Evolutionary conservation across 2,888 invertebrate genomes (phyloP).

Genomic region (Leistus spinibarbis): DNA sequence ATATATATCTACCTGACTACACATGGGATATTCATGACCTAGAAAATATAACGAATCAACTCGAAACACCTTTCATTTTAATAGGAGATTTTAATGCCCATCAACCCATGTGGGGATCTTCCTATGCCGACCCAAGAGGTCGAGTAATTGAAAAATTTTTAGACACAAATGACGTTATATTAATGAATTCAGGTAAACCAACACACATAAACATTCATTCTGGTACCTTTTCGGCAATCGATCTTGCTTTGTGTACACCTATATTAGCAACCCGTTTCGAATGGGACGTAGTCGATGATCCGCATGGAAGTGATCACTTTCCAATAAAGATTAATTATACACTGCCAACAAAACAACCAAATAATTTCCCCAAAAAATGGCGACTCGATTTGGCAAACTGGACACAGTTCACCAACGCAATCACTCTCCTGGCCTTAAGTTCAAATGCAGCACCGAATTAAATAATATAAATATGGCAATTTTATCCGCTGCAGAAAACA

Average conservation of each 20-base stretch:
- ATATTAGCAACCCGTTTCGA: no score
- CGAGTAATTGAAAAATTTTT: conserved; percentile 38
- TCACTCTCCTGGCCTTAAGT: background rate
- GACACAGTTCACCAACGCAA: background rate
- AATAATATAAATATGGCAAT: background rate
- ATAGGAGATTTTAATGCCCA: conserved; percentile 44
- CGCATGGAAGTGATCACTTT: no score
- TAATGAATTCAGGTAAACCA: conserved; percentile 13
- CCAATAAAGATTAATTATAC: background rate
- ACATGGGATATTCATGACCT: background rate
- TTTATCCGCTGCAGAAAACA: background rate
- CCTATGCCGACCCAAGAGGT: conserved; percentile 35
- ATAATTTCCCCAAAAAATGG: background rate
- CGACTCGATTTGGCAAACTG: background rate
- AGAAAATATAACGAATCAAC: conserved; percentile 30
- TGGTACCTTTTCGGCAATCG: conserved; percentile 40
- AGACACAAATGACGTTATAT: conserved; percentile 14
- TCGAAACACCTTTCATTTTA: conserved; percentile 41
- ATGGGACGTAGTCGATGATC: no score
- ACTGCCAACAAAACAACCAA: background rate
- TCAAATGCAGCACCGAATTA: background rate
- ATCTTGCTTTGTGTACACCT: conserved; percentile 20
- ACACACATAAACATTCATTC: conserved; percentile 42
- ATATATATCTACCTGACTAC: conserved; percentile 40
- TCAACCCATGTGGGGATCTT: conserved; percentile 40